These are phyloP conservation scores for Ophonus ardosiacus DNA, from an alignment of 2,888 invertebrate species.

Conservation along the genomic window DNA sequence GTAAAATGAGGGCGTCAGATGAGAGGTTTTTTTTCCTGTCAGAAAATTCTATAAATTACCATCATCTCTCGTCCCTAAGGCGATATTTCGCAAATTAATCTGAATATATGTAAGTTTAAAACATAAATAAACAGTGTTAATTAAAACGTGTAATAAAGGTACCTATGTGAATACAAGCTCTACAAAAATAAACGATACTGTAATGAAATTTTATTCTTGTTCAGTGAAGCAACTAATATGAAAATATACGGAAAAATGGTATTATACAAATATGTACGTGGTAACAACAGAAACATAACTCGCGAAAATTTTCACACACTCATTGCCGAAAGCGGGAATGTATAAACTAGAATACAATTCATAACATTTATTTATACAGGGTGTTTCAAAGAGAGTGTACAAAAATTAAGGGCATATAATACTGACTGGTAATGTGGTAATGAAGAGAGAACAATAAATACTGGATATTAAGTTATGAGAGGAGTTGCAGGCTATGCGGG, in stretches of 20 bases:
- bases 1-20: background rate
- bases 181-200: background rate
- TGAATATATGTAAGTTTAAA: background rate
- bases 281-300: too few relatives aligned
- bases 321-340: too few relatives aligned
- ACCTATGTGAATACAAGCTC: background rate
- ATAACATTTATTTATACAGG: too few relatives aligned
- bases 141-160: background rate
- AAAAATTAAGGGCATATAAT: too few relatives aligned
- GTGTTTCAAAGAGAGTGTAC: too few relatives aligned
- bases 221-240: background rate
- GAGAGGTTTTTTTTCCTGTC: background rate
- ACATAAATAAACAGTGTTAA: constrained; percentile 1
- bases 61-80: background rate
- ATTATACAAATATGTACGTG: background rate
- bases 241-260: background rate
- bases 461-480: too few relatives aligned
- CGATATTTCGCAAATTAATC: background rate
- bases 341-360: too few relatives aligned
- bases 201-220: background rate
- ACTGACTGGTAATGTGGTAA: too few relatives aligned
- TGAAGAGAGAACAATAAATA: too few relatives aligned
- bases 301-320: too few relatives aligned
- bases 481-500: too few relatives aligned
- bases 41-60: background rate